Evolutionary conservation across 92 coral and sea anemone genomes (phyloP).

Genomic region (Bergia puertoricense): DNA sequence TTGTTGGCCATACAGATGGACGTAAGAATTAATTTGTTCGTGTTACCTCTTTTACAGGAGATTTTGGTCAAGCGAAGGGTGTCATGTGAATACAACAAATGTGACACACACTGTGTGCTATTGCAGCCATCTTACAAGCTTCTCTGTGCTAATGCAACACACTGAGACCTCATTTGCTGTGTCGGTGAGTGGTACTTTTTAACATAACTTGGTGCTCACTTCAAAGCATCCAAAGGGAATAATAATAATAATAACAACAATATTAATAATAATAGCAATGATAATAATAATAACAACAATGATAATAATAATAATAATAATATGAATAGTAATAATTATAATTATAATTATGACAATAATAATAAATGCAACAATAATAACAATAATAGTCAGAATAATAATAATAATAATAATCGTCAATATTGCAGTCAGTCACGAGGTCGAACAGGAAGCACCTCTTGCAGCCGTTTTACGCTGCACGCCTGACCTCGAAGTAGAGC

Average conservation of each 20-base stretch:
- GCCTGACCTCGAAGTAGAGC: no score
- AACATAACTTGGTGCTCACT: not conserved
- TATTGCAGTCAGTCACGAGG: no score
- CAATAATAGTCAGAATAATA: no score
- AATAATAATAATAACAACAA: no score
- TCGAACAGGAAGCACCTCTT: no score
- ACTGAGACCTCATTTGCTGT: conserved; percentile 35
- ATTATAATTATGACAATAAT: no score
- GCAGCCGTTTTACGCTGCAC: no score
- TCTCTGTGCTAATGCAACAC: conserved; percentile 88
- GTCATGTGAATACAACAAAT: conserved; percentile 57
- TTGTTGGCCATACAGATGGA: not conserved
- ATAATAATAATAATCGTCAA: no score
- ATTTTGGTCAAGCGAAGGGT: conserved; percentile 87
- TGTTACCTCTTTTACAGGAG: conserved; percentile 28
- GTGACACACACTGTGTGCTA: conserved; percentile 75
- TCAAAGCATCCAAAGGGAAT: not conserved
- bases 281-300: no score
- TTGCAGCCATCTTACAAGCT: conserved; percentile 92
- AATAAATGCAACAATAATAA: not conserved
- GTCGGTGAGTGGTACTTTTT: conserved; percentile 48
- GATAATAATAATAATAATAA: no score
- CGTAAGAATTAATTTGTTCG: not conserved
- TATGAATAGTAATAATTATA: no score
- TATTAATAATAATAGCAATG: no score